phyloP scores from a whole-genome alignment of 37 sponge, comb jelly and placozoan species.

The Petrosia ficiformis region DNA sequence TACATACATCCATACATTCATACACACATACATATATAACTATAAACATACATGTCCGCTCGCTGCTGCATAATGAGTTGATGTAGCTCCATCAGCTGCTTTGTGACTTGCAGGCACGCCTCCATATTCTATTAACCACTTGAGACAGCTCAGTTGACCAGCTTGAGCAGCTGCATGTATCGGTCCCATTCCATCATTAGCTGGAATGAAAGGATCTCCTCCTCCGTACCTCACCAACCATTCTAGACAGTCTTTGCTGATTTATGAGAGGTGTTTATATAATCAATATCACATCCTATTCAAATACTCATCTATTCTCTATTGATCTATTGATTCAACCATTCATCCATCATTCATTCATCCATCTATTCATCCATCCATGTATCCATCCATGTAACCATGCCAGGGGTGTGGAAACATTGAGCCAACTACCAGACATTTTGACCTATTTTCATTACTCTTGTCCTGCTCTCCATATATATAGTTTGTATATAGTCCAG shows the following conservation, averaged over 20 bases:
- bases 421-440: too few species aligned
- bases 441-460: too few species aligned
- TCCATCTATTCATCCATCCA: too few species aligned
- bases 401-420: too few species aligned
- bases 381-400: too few species aligned
- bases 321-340: too few species aligned
- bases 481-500: too few species aligned
- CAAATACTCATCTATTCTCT: too few species aligned
- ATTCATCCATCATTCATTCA: too few species aligned
- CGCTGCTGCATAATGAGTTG: conserved; percentile 90
- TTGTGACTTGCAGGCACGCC: conserved; percentile 26
- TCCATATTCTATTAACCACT: conserved; percentile 54
- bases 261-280: background rate
- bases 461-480: too few species aligned
- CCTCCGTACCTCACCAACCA: conserved; percentile 67
- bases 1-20: too few species aligned
- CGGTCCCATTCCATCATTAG: conserved; percentile 79
- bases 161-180: conserved; percentile 86
- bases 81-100: conserved; percentile 84
- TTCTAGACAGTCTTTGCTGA: conserved; percentile 62
- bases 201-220: conserved; percentile 71
- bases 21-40: background rate
- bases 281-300: background rate
- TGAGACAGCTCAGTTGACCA: conserved; percentile 68
- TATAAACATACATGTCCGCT: conserved; percentile 65